Conservation (phyloP, 1,140 invertebrate species). For the Sinonovacula constricta region DNA sequence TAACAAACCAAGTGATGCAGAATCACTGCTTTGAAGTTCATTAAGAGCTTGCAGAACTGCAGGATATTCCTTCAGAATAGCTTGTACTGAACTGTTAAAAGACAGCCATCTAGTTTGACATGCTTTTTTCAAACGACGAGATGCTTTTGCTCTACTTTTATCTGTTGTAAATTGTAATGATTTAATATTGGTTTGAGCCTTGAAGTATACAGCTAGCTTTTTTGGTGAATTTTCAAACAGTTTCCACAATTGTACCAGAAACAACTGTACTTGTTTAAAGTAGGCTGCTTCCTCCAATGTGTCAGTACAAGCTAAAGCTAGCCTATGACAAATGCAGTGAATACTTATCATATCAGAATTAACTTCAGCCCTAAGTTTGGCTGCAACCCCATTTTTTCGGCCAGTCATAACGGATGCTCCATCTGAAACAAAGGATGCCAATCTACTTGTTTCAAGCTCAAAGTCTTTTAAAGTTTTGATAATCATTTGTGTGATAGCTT, state of each 20-base stretch:
- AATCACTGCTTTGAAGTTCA: not conserved
- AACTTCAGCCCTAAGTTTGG: not conserved
- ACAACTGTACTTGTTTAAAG: slow-evolving; percentile 17
- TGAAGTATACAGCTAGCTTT: slow-evolving; percentile 19
- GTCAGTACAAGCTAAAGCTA: slow-evolving; percentile 14
- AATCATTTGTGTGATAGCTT: not conserved
- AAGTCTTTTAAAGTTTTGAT: not conserved
- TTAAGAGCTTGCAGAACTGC: slow-evolving; percentile 5
- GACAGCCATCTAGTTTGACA: slow-evolving; percentile 10
- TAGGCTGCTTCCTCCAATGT: not conserved
- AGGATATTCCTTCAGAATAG: slow-evolving; percentile 2
- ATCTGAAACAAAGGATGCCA: slow-evolving; percentile 4
- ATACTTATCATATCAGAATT: slow-evolving; percentile 7
- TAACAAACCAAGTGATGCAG: slow-evolving; percentile 10
- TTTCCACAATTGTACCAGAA: slow-evolving; percentile 6
- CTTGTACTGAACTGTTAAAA: slow-evolving; percentile 11
- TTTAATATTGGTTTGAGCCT: slow-evolving; percentile 2
- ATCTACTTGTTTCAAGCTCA: not conserved
- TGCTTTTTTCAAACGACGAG: slow-evolving; percentile 14
- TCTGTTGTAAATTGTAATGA: not conserved
- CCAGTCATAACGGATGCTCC: slow-evolving; percentile 5
- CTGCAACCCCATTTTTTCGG: not conserved
- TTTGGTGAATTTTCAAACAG: slow-evolving; percentile 13
- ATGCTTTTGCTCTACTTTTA: not conserved
- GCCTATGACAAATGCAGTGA: slow-evolving; percentile 12